Evolutionary conservation across 2,113 vertebrate genomes (phyloP).

Genomic region (Pelodiscus sinensis): DNA sequence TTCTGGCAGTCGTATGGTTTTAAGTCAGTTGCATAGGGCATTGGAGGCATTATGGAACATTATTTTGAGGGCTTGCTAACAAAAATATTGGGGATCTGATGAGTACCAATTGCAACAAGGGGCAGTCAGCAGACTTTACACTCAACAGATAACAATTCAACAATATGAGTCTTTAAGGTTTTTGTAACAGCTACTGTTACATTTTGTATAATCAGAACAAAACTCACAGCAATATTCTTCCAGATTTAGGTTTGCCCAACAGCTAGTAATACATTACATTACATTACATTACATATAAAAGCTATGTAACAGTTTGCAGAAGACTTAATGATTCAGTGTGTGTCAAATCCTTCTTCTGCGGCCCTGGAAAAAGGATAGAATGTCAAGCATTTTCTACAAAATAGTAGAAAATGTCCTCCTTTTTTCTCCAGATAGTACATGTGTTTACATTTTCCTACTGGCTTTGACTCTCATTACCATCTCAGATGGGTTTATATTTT

Average conservation of each 20-base stretch:
- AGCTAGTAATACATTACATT: not conserved
- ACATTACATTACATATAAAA: not conserved
- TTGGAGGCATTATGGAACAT: not conserved
- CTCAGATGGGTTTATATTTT: not conserved
- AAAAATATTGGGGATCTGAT: not conserved
- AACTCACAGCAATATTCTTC: not conserved
- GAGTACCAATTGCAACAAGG: not conserved
- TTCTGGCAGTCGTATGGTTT: not conserved
- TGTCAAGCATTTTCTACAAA: not conserved
- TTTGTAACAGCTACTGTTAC: not conserved
- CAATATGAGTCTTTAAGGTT: not conserved
- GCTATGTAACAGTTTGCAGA: not conserved
- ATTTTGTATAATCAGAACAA: not conserved
- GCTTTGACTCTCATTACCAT: not conserved
- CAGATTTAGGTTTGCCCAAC: not conserved
- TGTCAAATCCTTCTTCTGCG: not conserved
- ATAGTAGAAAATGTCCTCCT: not conserved
- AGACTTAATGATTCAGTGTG: not conserved
- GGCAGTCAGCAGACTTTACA: not conserved
- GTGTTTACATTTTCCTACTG: not conserved
- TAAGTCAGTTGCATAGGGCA: not conserved
- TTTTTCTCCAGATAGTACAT: not conserved
- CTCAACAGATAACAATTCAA: not conserved
- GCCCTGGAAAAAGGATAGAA: not conserved
- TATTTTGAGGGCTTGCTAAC: not conserved